Evolutionary conservation across 1,140 invertebrate genomes (phyloP).

Genomic region (Zelostemma sp.): DNA sequence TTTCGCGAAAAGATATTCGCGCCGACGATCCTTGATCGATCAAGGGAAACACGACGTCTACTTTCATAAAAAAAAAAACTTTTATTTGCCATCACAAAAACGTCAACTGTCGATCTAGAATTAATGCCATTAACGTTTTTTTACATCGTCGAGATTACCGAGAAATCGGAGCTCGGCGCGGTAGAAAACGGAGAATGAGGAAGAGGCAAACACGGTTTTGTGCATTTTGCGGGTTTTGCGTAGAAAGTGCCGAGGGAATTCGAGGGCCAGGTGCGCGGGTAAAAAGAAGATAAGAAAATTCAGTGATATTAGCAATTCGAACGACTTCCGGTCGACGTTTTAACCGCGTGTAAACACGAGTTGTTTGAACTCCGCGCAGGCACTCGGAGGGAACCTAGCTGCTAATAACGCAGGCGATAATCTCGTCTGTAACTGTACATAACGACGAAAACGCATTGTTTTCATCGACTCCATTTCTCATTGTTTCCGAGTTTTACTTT

Average conservation of each 20-base stretch:
- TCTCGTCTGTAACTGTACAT: slow-evolving; percentile 38
- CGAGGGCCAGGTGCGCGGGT: slow-evolving; percentile 50
- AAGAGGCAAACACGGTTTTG: too few species aligned
- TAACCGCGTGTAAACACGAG: slow-evolving; percentile 56
- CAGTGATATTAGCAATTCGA: slow-evolving; percentile 65
- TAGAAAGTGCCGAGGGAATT: background rate
- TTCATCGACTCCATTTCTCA: background rate
- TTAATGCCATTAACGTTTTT: too few species aligned
- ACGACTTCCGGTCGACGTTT: slow-evolving; percentile 61
- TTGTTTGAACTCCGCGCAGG: slow-evolving; percentile 62
- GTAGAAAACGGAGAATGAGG: background rate
- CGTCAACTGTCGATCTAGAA: too few species aligned
- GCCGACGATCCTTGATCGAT: slow-evolving; percentile 32
- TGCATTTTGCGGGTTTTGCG: background rate
- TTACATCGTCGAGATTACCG: too few species aligned
- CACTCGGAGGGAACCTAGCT: slow-evolving; percentile 49
- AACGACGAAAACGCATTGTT: background rate
- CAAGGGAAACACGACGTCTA: slow-evolving; percentile 39
- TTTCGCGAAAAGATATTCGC: slow-evolving; percentile 33
- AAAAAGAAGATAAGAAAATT: slow-evolving; percentile 54
- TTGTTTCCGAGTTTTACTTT: background rate
- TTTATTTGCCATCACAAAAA: too few species aligned
- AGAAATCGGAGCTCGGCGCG: too few species aligned
- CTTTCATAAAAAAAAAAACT: slow-evolving; percentile 33
- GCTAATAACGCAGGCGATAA: slow-evolving; percentile 30